Base-by-base conservation (phyloP, 2,888 invertebrate genomes). In the Drosophila tanythrix region DNA sequence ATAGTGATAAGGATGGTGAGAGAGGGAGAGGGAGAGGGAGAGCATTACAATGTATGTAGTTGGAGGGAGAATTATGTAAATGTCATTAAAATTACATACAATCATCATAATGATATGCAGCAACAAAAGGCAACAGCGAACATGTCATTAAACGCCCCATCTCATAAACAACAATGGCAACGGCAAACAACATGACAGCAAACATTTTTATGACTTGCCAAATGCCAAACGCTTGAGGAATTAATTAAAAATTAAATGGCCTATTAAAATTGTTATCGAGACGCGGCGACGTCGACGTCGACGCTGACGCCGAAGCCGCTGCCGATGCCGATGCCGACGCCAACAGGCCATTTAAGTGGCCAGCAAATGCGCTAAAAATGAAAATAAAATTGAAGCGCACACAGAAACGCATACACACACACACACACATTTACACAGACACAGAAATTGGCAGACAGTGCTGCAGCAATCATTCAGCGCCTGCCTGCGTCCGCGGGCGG, bases 181-280 rank as follows among this genome's bases (percentile, higher is more conserved):
- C 29, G 51, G 56, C 46, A 56, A 56, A 53, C 53, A 79, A 75
- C 77, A 79, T 76, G 82, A 76, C 70, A 72, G 78, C 80, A 84
- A 82, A 76, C 70, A 81, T 74, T 82, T 84, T 84, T 84, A 84
- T 82, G 84, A 87, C 82, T 84, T 81, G 88, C 74, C 85, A 88
- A 83, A 76, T 88, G 88, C 76, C 88, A 57, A 68, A 57, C 68
- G 85, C 83, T 85, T 81, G 85, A 86, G 79, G 84, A 88, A 87
- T 88, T 88, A 87, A 88, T 88, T 87, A 87, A 87, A 87, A 87
- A 84, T 86, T 87, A 88, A 87, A 87, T 88, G 84, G 87, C 82
- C 87, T 88, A 87, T 87, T 87, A 88, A 87, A 87, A 87, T 87
- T 82, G 87, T 88, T 87, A 87, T 88, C 89, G 83, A 88, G 85